Evolutionary conservation across 2,888 invertebrate species (phyloP), one percentile per base, ranked within the genome.

Genomic region (Orgyia antiqua): DNA sequence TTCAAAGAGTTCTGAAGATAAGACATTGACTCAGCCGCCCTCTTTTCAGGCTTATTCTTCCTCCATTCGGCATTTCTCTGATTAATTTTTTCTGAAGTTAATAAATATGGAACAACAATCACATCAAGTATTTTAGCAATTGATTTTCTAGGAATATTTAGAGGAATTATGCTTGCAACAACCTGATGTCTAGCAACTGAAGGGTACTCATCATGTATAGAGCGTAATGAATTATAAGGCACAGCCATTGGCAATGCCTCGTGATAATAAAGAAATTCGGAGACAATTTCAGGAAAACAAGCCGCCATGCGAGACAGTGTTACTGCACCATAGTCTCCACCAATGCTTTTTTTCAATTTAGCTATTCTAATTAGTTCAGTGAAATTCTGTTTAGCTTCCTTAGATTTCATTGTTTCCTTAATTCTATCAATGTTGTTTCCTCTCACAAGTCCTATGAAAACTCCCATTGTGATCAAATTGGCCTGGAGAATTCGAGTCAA

Each of bases 41-140:
- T 27, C 2, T 2, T 2, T 1, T 10, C 2, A 2, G 10, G 4
- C 3, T 7, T 8, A 8, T 19, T 19, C 11, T 19, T 27, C n/a
- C 19, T 27, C 27, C 27, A 27, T 2, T 27, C 27, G n/a, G 11
- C 8, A 10, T 27, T 27, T n/a, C 19, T 27, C 11, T 27, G 18
- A 19, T 27, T 27, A 2, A 27, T 27, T 10, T 27, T 18, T 2
- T 27, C 18, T 7, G 27, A 27, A 1, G 27, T 27, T n/a, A 27
- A 2, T 1, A 27, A 1, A 12, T 27, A 27, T 1, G 18, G 19
- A 1, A 27, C 27, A 7, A 27, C 6, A 1, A 27, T 8, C 1
- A 27, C 27, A 27, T 27, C 27, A 4, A 27, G 4, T 1, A 11
- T 11, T n/a, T 27, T 27, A 2, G 27, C 18, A 1, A 27, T 1